phyloP scores from a whole-genome alignment of 1,140 invertebrate genomes.

The Dreissena rostriformis region DNA sequence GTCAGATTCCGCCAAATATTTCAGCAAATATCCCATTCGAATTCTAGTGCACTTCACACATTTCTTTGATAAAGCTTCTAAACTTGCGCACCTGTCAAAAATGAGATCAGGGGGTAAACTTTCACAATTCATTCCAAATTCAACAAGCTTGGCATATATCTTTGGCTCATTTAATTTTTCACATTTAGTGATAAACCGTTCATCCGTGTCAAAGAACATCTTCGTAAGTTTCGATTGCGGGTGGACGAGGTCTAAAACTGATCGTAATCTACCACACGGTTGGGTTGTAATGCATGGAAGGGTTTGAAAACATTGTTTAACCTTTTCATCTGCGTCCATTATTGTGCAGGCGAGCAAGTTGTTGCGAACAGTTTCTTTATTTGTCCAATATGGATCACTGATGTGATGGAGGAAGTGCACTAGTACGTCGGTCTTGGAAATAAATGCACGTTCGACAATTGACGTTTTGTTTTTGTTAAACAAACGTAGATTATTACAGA shows the following conservation, averaged over 20 bases:
- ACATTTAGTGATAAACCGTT: no score
- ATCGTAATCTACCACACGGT: constrained; percentile 21
- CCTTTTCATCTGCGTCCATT: not conserved
- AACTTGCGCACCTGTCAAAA: no score
- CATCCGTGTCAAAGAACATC: constrained; percentile 18
- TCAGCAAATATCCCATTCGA: no score
- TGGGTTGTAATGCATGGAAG: constrained; percentile 39
- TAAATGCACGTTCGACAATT: not conserved
- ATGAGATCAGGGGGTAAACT: no score
- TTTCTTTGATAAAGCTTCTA: no score
- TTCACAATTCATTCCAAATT: no score
- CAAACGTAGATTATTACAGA: no score
- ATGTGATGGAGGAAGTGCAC: constrained; percentile 14
- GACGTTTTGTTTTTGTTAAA: no score
- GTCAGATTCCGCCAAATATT: no score
- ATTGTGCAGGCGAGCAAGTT: constrained; percentile 3
- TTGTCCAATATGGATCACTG: constrained; percentile 1
- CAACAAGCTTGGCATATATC: no score
- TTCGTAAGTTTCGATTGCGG: constrained; percentile 15
- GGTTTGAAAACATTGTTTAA: not conserved
- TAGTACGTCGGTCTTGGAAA: constrained; percentile 9
- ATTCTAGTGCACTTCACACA: no score
- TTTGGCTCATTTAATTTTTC: no score
- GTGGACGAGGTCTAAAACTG: constrained; percentile 35
- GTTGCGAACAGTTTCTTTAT: constrained; percentile 5